These are phyloP conservation scores for Erpornis zantholeuca DNA, from an alignment of 2,113 vertebrate genomes.

Conservation along the genomic window DNA sequence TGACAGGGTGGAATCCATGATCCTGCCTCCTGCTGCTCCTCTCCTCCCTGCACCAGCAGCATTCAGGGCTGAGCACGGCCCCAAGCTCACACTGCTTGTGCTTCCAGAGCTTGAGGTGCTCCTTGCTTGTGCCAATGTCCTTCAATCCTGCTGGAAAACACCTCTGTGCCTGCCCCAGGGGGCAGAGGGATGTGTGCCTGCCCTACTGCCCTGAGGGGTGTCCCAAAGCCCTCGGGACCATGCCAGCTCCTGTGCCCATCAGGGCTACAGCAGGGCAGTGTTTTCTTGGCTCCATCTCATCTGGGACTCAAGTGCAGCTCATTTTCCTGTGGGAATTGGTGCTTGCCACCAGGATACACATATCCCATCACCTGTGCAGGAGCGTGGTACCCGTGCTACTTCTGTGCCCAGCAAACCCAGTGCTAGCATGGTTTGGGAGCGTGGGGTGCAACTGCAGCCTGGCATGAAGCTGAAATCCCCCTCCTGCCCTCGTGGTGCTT, in stretches of 20 bases:
- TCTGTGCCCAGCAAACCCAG: neutral
- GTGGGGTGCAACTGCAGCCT: neutral
- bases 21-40: neutral
- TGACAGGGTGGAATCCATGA: neutral
- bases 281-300: neutral
- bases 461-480: neutral
- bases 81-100: neutral
- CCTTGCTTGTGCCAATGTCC: neutral
- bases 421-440: neutral
- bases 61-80: neutral
- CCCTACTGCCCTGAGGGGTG: neutral
- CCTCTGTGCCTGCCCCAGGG: neutral
- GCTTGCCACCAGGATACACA: neutral
- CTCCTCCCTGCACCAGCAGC: neutral
- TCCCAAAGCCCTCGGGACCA: neutral
- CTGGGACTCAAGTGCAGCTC: neutral
- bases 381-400: neutral
- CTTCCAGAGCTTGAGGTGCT: neutral
- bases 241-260: accelerated
- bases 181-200: accelerated
- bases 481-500: neutral
- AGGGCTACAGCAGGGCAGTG: neutral
- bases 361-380: neutral
- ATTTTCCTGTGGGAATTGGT: neutral
- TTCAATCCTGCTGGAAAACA: neutral